Base-by-base conservation (phyloP, 2,888 invertebrate species). In the Phortica okadai region DNA sequence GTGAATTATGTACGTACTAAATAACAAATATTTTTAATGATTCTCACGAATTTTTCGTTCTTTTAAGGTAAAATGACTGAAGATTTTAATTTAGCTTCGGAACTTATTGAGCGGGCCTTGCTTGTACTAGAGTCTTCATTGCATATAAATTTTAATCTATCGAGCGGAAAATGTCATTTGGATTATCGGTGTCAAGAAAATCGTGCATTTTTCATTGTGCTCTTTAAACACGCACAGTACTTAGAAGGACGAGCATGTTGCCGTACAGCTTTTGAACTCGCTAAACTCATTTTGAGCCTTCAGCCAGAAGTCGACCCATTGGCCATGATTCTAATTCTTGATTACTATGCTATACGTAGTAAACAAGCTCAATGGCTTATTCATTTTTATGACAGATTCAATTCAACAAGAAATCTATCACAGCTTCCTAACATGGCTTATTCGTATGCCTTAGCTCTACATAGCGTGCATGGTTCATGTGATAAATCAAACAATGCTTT, bases 361-460 rank as follows among this genome's bases (percentile, higher is more conserved):
- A 93, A 93, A 76, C 95, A 97, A 91, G 95, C 94, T 87, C 92
- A 93, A 21, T 97, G 96, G 95, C 92, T 96, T 14, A 91, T 92
- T 88, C 90, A 94, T 87, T 93, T 93, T 78, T 93, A 92, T 77
- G 92, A 93, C 64, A 93, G 93, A 80, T 94, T 93, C 92, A 94
- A 95, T 83, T 88, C 84, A 6, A 90, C 92, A 72, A 93, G 95
- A 83, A 96, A 96, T 91, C 91, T 97, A 66, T 93, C 94, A 59
- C 95, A 96, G 90, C 92, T 98, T 77, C 97, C 97, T n/a, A 97
- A 97, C 90, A 95, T 97, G 93, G 95, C 96, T 0, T 97, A 95
- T 90, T 96, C 97, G 1, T 92, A 95, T 78, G 95, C 97, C 0
- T 92, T 97, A 81, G 96, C 96, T 2, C 92, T 94, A 83, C 95